Evolutionary conservation across 2,797 vertebrate species (phyloP).

Genomic region (Lophura swinhoii): DNA sequence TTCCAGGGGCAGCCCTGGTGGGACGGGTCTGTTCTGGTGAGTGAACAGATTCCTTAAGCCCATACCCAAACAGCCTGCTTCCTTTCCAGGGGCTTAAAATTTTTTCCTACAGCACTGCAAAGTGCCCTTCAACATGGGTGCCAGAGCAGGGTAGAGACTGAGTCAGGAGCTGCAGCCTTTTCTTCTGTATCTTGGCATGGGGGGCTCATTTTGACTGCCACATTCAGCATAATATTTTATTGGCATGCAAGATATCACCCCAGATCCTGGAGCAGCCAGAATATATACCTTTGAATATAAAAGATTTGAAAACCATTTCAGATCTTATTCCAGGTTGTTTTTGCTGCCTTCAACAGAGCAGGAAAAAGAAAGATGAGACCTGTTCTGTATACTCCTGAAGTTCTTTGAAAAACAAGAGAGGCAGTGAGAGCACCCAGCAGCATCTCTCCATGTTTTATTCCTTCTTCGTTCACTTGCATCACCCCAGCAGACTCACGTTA

Average conservation of each 20-base stretch:
- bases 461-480: not conserved
- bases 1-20: not conserved
- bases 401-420: not conserved
- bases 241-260: not conserved
- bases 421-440: not conserved
- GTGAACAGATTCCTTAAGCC: not conserved
- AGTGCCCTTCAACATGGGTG: not conserved
- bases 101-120: not conserved
- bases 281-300: not conserved
- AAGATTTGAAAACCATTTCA: too few relatives aligned
- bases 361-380: not conserved
- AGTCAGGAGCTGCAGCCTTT: not conserved
- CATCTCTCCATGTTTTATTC: not conserved
- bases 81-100: not conserved
- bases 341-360: too few relatives aligned
- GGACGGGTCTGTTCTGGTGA: constrained; percentile 2
- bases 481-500: not conserved
- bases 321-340: too few relatives aligned
- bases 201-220: not conserved
- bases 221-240: not conserved
- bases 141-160: not conserved
- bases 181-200: not conserved
- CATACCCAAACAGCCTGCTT: not conserved
- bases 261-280: not conserved
- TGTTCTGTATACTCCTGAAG: not conserved